Evolutionary conservation across 2,888 invertebrate genomes (phyloP).

Genomic region (Parochlus steinenii): DNA sequence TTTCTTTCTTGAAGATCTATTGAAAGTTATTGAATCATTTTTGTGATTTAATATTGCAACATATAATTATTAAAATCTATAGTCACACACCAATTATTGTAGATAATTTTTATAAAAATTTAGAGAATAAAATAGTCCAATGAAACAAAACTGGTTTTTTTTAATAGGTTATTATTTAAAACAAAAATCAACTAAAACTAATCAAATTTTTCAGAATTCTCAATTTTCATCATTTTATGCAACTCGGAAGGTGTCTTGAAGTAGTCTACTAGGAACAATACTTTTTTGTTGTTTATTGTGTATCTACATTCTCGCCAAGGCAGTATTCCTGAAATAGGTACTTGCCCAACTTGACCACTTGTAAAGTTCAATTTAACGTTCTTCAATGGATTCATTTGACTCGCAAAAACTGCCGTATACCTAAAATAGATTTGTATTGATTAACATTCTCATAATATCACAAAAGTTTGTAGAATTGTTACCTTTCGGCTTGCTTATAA

Average conservation of each 20-base stretch:
- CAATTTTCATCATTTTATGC: neutral
- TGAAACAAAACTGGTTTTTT: too few species aligned
- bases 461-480: neutral
- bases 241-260: slow-evolving; percentile 5
- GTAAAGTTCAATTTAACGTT: slow-evolving; percentile 1
- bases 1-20: too few species aligned
- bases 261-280: slow-evolving; percentile 1
- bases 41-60: too few species aligned
- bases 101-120: too few species aligned
- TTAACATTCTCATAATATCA: neutral
- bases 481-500: slow-evolving; percentile 2
- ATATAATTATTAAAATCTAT: too few species aligned
- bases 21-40: too few species aligned
- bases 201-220: too few species aligned
- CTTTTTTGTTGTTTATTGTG: neutral
- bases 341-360: slow-evolving; percentile 1
- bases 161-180: too few species aligned
- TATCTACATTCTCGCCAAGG: slow-evolving; percentile 8
- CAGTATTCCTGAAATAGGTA: slow-evolving; percentile 4
- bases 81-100: too few species aligned
- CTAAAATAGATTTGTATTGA: too few species aligned
- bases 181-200: too few species aligned
- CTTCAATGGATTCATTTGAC: slow-evolving; percentile 1
- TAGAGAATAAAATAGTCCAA: too few species aligned
- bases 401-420: slow-evolving; percentile 4